A percentile compares a stretch with the other conserved stretches of the same genome.
Conservation (phyloP, 2,888 invertebrate species). For the Oscheius sp. region DNA sequence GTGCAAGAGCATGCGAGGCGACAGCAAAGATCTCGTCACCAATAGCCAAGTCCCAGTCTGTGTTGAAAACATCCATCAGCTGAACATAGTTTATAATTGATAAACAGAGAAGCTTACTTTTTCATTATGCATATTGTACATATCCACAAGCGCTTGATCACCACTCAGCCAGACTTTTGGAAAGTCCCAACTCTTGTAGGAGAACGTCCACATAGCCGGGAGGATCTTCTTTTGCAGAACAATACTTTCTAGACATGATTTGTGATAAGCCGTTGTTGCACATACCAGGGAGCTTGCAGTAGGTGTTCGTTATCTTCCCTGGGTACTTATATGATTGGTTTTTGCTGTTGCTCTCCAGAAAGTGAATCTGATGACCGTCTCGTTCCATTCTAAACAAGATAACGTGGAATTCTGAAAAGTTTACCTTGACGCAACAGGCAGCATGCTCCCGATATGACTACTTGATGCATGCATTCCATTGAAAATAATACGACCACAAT, state of each 20-base stretch:
- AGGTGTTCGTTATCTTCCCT: conserved; percentile 36
- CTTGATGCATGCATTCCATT: conserved; percentile 46
- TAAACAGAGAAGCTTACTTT: conserved; percentile 7
- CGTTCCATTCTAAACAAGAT: conserved; percentile 38
- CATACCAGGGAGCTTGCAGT: conserved; percentile 39
- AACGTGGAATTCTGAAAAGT: neutral
- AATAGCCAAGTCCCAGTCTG: conserved; percentile 52
- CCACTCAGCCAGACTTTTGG: conserved; percentile 28
- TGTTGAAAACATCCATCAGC: conserved; percentile 38
- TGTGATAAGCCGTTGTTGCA: neutral
- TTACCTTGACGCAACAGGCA: conserved; percentile 45
- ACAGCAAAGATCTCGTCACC: conserved; percentile 54
- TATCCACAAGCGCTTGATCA: conserved; percentile 37
- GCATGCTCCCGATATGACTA: conserved; percentile 46
- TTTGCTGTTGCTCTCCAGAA: conserved; percentile 45
- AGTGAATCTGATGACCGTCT: conserved; percentile 50
- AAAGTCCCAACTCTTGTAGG: conserved; percentile 12
- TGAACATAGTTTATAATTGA: conserved; percentile 4
- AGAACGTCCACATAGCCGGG: conserved; percentile 26
- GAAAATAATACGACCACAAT: conserved; percentile 36
- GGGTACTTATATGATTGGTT: conserved; percentile 42
- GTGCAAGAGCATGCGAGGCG: conserved; percentile 43
- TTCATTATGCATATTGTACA: conserved; percentile 31
- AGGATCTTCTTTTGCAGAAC: conserved; percentile 9
- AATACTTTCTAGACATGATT: conserved; percentile 4